A percentile compares a stretch with the other conserved stretches of the same genome.
phyloP scores from a whole-genome alignment of 2,797 vertebrate species.

The Phalloptychus januarius region DNA sequence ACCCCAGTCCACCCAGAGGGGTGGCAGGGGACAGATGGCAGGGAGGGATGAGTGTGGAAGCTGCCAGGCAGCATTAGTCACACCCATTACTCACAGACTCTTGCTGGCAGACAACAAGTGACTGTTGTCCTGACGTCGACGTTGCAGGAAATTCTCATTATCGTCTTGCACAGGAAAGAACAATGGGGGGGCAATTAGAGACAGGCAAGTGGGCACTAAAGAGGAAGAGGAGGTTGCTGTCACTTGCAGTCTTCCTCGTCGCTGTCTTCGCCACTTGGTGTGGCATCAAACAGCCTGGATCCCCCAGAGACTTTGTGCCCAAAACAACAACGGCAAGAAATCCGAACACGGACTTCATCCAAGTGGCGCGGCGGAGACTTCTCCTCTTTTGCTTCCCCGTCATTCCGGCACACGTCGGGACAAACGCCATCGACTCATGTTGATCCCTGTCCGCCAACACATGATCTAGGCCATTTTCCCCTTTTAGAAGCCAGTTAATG shows the following conservation, averaged over 20 bases:
- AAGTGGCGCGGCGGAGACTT: slow-evolving; percentile 4
- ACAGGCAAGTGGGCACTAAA: slow-evolving; percentile 52
- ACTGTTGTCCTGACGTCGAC: slow-evolving; percentile 72
- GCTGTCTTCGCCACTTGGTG: slow-evolving; percentile 25
- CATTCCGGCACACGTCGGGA: slow-evolving; percentile 48
- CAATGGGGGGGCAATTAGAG: slow-evolving; percentile 70
- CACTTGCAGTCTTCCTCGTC: slow-evolving; percentile 21
- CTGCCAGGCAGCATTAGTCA: slow-evolving; percentile 84
- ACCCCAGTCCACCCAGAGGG: slow-evolving; percentile 76
- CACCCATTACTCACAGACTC: slow-evolving; percentile 83
- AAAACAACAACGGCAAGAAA: slow-evolving; percentile 7
- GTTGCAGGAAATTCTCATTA: slow-evolving; percentile 78
- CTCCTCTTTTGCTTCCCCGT: slow-evolving; percentile 24
- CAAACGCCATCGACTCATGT: slow-evolving; percentile 41
- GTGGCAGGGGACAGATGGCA: slow-evolving; percentile 82
- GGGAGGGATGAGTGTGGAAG: slow-evolving; percentile 73
- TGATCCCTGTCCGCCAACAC: slow-evolving; percentile 56
- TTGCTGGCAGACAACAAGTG: slow-evolving; percentile 78
- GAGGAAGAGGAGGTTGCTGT: slow-evolving; percentile 29
- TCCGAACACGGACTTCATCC: slow-evolving; percentile 7
- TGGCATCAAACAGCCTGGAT: slow-evolving; percentile 6
- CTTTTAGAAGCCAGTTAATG: slow-evolving; percentile 82
- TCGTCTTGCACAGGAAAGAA: slow-evolving; percentile 72
- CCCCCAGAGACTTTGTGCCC: slow-evolving; percentile 9
- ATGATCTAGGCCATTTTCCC: slow-evolving; percentile 77